Conservation (phyloP, 2,888 invertebrate genomes). For the Pyralis farinalis region DNA sequence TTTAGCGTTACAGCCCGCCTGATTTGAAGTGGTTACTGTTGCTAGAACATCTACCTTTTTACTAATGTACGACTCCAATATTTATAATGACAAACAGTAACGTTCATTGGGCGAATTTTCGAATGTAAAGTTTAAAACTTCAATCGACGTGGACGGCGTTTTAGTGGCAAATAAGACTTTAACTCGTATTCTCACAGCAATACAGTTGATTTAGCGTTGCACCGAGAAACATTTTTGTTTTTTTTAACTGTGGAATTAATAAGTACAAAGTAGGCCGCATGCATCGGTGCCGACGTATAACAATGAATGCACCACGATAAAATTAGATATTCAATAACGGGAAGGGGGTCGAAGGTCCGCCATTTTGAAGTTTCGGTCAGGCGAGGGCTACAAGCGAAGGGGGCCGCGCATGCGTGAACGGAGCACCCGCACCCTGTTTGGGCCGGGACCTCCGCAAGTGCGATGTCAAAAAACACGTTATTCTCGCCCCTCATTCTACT, state of each 20-base stretch:
- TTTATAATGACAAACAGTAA: too few species aligned
- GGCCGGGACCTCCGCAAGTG: slow-evolving; percentile 67
- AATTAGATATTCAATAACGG: slow-evolving; percentile 80
- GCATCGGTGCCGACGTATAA: slow-evolving; percentile 49
- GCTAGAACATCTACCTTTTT: too few species aligned
- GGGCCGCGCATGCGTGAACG: slow-evolving; percentile 69
- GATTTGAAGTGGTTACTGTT: too few species aligned
- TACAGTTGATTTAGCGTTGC: slow-evolving; percentile 9
- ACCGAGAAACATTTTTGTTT: background rate
- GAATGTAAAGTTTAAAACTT: too few species aligned
- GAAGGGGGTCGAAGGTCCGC: slow-evolving; percentile 73
- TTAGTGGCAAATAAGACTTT: slow-evolving; percentile 1
- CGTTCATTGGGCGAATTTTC: too few species aligned
- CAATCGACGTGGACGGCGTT: too few species aligned
- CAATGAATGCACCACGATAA: slow-evolving; percentile 69
- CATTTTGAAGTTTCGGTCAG: slow-evolving; percentile 67
- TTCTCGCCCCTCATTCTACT: slow-evolving; percentile 74
- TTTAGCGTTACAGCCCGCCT: too few species aligned
- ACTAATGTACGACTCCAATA: too few species aligned
- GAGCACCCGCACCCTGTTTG: slow-evolving; percentile 69
- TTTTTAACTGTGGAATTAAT: slow-evolving; percentile 22
- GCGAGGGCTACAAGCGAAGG: slow-evolving; percentile 61
- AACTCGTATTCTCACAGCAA: slow-evolving; percentile 6
- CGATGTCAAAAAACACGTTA: slow-evolving; percentile 79
- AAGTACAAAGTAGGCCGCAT: slow-evolving; percentile 34